phyloP scores from a whole-genome alignment of 2,888 invertebrate genomes.

The Diogma glabrata region DNA sequence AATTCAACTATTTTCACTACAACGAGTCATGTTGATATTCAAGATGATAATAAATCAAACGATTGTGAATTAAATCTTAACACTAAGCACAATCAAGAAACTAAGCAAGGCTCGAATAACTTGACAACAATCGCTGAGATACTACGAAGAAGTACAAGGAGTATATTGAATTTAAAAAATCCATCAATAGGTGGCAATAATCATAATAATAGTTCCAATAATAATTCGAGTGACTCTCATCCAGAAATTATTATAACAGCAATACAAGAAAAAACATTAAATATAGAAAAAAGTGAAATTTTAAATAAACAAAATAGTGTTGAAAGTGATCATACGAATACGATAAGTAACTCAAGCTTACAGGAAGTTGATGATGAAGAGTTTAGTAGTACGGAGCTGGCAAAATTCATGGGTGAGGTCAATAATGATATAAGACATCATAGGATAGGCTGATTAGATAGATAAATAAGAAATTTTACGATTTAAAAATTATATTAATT shows the following conservation, averaged over 20 bases:
- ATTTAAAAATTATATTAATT: too few species aligned
- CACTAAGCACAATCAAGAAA: not conserved
- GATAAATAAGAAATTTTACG: too few species aligned
- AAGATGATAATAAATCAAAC: not conserved
- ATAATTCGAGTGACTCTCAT: too few species aligned
- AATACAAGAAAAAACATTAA: not conserved
- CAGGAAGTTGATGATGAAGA: slow-evolving; percentile 58
- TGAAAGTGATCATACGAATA: slow-evolving; percentile 21
- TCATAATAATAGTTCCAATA: too few species aligned
- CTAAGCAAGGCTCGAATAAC: not conserved
- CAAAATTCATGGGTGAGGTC: slow-evolving; percentile 55
- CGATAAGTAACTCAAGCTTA: slow-evolving; percentile 66
- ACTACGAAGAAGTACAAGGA: slow-evolving; percentile 16
- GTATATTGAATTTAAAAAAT: slow-evolving; percentile 11
- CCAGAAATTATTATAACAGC: not conserved
- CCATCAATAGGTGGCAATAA: too few species aligned
- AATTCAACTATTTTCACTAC: not conserved
- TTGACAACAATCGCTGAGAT: slow-evolving; percentile 18
- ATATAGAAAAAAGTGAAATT: not conserved
- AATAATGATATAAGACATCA: slow-evolving; percentile 37
- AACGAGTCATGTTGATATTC: not conserved
- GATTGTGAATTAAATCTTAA: not conserved
- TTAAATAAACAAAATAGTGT: slow-evolving; percentile 11
- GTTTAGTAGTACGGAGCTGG: slow-evolving; percentile 53
- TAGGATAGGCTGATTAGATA: too few species aligned